Percentiles rank a stretch among this genome's conserved stretches.
These are phyloP conservation scores for Trypoxylon attenuatum DNA, from an alignment of 2,888 invertebrate genomes.

Conservation along the genomic window DNA sequence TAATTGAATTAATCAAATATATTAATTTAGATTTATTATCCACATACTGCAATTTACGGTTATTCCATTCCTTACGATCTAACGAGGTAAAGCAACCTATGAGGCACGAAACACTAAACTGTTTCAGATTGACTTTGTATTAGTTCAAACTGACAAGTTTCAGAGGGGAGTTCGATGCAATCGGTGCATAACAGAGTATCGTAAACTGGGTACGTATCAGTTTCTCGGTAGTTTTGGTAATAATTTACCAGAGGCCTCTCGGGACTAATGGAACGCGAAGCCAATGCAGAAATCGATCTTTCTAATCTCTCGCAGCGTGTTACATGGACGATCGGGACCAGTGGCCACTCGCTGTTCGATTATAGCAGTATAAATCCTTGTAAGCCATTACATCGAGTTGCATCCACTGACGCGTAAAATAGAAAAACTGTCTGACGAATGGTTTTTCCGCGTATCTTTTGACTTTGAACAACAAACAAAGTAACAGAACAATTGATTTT, in stretches of 20 bases:
- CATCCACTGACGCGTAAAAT: conserved; percentile 23
- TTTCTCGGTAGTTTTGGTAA: neutral
- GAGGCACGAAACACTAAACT: no score
- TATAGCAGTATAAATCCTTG: conserved; percentile 22
- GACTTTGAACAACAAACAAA: no score
- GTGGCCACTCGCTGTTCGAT: neutral
- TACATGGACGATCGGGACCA: neutral
- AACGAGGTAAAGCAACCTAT: no score
- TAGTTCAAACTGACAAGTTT: no score
- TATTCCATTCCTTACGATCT: no score
- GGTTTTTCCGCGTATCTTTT: conserved; percentile 10
- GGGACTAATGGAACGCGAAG: neutral
- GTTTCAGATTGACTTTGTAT: no score
- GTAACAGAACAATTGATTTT: no score
- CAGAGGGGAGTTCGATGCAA: no score
- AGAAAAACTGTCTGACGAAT: conserved; percentile 21
- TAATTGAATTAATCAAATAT: no score
- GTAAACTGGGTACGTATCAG: neutral
- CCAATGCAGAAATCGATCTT: neutral
- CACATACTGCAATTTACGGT: no score
- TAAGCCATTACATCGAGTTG: conserved; percentile 20
- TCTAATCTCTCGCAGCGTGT: neutral
- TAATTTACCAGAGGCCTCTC: neutral
- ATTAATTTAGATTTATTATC: no score
- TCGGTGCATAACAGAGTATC: no score